Conservation (phyloP, 2,113 vertebrate genomes). For the Caranx melampygus region DNA sequence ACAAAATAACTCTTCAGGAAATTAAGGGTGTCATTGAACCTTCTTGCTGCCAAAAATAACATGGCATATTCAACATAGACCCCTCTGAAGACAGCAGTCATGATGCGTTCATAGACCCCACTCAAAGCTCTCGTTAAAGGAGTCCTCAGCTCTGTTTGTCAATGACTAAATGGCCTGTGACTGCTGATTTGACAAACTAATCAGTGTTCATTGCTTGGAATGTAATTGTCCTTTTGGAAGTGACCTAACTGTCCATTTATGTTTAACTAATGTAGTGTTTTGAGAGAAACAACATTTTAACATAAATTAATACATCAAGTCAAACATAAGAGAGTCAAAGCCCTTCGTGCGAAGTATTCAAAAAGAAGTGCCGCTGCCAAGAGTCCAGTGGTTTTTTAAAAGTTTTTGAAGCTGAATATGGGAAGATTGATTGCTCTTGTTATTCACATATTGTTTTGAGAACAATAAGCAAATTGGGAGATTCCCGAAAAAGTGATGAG, state of each 20-base stretch:
- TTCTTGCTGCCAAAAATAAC: constrained; percentile 53
- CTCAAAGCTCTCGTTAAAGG: constrained; percentile 28
- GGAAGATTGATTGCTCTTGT: not conserved
- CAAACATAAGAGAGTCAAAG: not conserved
- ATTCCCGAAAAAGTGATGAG: constrained; percentile 11
- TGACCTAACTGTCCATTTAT: constrained; percentile 13
- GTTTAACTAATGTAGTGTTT: not conserved
- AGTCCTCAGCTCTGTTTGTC: constrained; percentile 44
- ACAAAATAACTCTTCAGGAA: constrained; percentile 41
- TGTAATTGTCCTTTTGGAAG: not conserved
- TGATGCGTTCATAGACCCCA: constrained; percentile 23
- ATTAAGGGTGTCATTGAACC: constrained; percentile 27
- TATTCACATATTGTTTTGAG: constrained; percentile 17
- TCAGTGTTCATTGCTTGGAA: constrained; percentile 32
- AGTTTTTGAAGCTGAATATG: constrained; percentile 20
- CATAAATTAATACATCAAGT: constrained; percentile 13
- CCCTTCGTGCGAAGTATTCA: constrained; percentile 3
- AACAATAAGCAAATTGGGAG: constrained; percentile 32
- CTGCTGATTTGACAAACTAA: constrained; percentile 53
- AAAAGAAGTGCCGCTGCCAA: not conserved
- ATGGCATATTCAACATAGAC: constrained; percentile 8
- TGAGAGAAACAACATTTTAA: not conserved
- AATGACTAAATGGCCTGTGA: constrained; percentile 66
- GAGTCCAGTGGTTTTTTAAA: constrained; percentile 10
- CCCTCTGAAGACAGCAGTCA: constrained; percentile 36